Conservation (phyloP, 2,888 invertebrate genomes). For the Tenthredo amoena region DNA sequence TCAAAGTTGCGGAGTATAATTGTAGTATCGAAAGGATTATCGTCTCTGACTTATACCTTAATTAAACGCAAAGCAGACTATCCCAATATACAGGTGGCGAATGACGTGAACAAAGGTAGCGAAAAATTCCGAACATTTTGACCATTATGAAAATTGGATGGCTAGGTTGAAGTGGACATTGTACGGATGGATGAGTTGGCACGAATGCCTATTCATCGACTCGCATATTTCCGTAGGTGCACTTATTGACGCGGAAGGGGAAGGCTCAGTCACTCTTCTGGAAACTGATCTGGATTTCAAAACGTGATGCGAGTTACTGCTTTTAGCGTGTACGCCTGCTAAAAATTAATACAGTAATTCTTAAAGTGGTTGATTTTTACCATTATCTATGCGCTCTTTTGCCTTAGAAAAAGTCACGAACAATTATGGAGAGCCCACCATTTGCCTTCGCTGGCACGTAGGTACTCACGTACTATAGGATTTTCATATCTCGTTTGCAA, state of each 20-base stretch:
- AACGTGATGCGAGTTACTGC: not conserved
- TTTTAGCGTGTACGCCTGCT: not conserved
- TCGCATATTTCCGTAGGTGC: constrained; percentile 61
- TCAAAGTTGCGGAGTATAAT: not conserved
- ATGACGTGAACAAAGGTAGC: constrained; percentile 32
- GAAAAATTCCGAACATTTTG: constrained; percentile 57
- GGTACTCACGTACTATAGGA: constrained; percentile 11
- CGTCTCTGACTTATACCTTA: not conserved
- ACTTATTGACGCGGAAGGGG: constrained; percentile 60
- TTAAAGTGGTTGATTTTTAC: not conserved
- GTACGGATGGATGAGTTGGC: constrained; percentile 57
- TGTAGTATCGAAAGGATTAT: not conserved
- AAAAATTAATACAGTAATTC: not conserved
- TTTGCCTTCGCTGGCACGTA: constrained; percentile 31
- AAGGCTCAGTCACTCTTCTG: constrained; percentile 57
- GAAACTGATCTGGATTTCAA: constrained; percentile 34
- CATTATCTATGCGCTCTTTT: not conserved
- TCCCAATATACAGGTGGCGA: constrained; percentile 24
- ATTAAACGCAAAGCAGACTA: not conserved
- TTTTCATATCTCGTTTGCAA: constrained; percentile 23
- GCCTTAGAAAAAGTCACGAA: not conserved
- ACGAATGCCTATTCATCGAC: constrained; percentile 56
- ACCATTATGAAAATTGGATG: constrained; percentile 62
- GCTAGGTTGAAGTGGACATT: constrained; percentile 55
- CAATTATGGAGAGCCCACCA: not conserved